Evolutionary conservation across 92 coral and sea anemone species (phyloP).

Genomic region (Siderastrea siderea): DNA sequence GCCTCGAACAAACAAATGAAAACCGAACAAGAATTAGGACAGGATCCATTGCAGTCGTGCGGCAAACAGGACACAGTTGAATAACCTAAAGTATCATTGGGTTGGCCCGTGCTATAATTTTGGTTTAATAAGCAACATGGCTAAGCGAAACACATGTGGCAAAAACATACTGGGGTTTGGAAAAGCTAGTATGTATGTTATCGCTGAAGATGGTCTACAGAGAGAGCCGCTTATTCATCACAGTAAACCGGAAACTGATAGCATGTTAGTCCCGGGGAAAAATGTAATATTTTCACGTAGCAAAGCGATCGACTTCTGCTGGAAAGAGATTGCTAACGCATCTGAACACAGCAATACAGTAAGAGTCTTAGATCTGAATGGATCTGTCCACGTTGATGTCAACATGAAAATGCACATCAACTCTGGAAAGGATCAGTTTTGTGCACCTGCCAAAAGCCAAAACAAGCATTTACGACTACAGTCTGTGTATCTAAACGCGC

Average conservation of each 20-base stretch:
- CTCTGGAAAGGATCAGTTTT: background rate
- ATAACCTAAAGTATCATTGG: no score
- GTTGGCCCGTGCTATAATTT: background rate
- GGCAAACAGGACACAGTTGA: background rate
- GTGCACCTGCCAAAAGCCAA: constrained; percentile 2
- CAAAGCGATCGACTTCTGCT: constrained; percentile 22
- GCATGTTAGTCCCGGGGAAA: background rate
- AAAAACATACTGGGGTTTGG: constrained; percentile 20
- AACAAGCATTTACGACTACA: background rate
- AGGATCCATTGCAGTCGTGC: no score
- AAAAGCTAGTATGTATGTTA: constrained; percentile 85
- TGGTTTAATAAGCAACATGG: background rate
- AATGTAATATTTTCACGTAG: constrained; percentile 25
- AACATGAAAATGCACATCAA: background rate
- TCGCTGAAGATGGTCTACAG: constrained; percentile 77
- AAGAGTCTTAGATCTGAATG: constrained; percentile 30
- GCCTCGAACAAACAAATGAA: background rate
- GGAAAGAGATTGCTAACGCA: constrained; percentile 18
- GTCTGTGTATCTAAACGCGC: background rate
- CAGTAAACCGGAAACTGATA: constrained; percentile 18
- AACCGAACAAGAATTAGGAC: background rate
- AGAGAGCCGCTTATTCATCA: constrained; percentile 41
- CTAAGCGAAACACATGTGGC: background rate
- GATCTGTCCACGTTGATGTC: background rate
- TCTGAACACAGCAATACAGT: background rate